Evolutionary conservation across 1,140 invertebrate genomes (phyloP).

Genomic region (Drosophila seguyi): DNA sequence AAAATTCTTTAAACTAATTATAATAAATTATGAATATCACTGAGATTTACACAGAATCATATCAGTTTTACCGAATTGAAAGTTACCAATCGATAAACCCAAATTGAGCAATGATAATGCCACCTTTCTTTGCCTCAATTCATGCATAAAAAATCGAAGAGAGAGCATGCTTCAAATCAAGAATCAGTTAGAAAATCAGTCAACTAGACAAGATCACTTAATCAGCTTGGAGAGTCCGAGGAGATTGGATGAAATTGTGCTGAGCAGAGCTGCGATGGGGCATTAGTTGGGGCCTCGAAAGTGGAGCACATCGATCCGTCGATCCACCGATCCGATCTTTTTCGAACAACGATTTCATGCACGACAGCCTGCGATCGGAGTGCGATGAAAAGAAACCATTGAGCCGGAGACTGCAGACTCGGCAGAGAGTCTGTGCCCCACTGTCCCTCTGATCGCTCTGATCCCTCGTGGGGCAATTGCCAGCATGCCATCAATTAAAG

Average conservation of each 20-base stretch:
- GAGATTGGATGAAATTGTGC: slow-evolving; percentile 46
- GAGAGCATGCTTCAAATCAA: slow-evolving; percentile 17
- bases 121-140: slow-evolving; percentile 49
- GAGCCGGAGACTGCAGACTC: slow-evolving; percentile 31
- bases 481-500: slow-evolving; percentile 77
- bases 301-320: slow-evolving; percentile 49
- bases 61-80: neutral
- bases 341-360: slow-evolving; percentile 60
- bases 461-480: slow-evolving; percentile 37
- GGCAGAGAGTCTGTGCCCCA: slow-evolving; percentile 7
- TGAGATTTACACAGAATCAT: slow-evolving; percentile 7
- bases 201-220: slow-evolving; percentile 63
- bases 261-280: slow-evolving; percentile 7
- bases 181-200: slow-evolving; percentile 43
- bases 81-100: slow-evolving; percentile 12
- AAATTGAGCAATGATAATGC: slow-evolving; percentile 40
- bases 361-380: slow-evolving; percentile 63
- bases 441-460: slow-evolving; percentile 13
- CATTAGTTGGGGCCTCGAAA: slow-evolving; percentile 37
- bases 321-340: slow-evolving; percentile 29
- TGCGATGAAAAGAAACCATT: slow-evolving; percentile 71
- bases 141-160: slow-evolving; percentile 38
- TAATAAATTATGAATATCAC: neutral
- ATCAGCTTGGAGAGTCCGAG: slow-evolving; percentile 42
- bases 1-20: neutral